These are phyloP conservation scores for Gymnoscelis rufifasciata DNA, from an alignment of 2,888 invertebrate species.

Conservation along the genomic window DNA sequence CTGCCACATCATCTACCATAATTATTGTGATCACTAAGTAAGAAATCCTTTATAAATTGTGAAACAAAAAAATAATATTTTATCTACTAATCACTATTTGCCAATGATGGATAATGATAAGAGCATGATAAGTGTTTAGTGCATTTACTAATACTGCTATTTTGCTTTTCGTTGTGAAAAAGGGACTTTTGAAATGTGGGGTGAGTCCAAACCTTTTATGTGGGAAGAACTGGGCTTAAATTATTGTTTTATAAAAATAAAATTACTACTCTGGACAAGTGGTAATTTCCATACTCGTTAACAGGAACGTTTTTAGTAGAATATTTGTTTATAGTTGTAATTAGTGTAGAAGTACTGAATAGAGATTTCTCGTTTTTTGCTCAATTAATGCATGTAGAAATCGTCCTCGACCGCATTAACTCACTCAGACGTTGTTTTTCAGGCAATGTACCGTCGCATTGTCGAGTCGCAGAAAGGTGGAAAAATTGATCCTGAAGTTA, in stretches of 20 bases:
- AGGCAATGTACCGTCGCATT: slow-evolving; percentile 92
- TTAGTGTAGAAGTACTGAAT: not conserved
- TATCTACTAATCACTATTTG: too few species aligned
- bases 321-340: not conserved
- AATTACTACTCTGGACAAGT: too few species aligned
- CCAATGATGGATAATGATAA: not conserved
- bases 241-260: not conserved
- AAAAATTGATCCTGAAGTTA: slow-evolving; percentile 92
- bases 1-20: too few species aligned
- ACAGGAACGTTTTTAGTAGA: too few species aligned
- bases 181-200: not conserved
- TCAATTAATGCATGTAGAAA: slow-evolving; percentile 9
- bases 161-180: not conserved
- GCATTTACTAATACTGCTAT: not conserved
- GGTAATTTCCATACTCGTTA: too few species aligned
- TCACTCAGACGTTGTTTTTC: slow-evolving; percentile 24
- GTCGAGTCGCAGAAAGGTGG: slow-evolving; percentile 86
- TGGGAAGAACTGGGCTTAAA: not conserved
- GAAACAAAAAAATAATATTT: too few species aligned
- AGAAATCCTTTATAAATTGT: too few species aligned
- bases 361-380: not conserved
- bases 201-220: not conserved
- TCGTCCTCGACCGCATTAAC: not conserved
- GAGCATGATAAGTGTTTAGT: not conserved
- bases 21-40: too few species aligned